phyloP scores from a whole-genome alignment of 2,888 invertebrate genomes.

The Dorcus parallelipipedus region DNA sequence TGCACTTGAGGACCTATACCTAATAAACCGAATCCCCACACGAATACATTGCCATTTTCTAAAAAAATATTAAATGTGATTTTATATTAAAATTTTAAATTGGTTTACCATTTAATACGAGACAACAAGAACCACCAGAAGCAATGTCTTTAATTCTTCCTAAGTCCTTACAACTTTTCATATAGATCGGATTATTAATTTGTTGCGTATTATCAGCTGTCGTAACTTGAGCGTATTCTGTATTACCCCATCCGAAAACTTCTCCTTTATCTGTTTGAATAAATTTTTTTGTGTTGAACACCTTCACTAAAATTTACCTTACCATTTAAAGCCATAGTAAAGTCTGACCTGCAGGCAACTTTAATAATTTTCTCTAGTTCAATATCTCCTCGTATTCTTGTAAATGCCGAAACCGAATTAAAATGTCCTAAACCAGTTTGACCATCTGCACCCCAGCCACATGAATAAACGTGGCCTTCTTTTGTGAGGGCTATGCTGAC shows the following conservation, averaged over 20 bases:
- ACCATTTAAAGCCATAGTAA: constrained; percentile 86
- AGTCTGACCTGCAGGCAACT: constrained; percentile 77
- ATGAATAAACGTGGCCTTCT: constrained; percentile 77
- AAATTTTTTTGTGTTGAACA: constrained; percentile 18
- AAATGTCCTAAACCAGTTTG: constrained; percentile 82
- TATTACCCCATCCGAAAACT: constrained; percentile 96
- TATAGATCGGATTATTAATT: constrained; percentile 65
- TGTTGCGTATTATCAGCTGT: constrained; percentile 60
- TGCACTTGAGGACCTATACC: constrained; percentile 83
- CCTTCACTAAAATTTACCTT: constrained; percentile 22
- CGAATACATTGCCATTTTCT: constrained; percentile 81
- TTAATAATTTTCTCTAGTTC: constrained; percentile 77
- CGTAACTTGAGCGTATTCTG: constrained; percentile 85
- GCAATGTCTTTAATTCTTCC: constrained; percentile 80
- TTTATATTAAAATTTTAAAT: constrained; percentile 8
- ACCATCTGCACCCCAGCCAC: constrained; percentile 94
- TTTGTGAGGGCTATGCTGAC: constrained; percentile 73
- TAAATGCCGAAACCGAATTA: constrained; percentile 58
- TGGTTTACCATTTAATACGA: constrained; percentile 70
- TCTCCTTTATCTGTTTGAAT: constrained; percentile 72
- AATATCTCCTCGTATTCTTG: constrained; percentile 74
- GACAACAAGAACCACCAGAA: constrained; percentile 83
- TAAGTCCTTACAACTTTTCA: constrained; percentile 61
- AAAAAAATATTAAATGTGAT: constrained; percentile 23
- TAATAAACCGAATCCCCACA: constrained; percentile 92